Evolutionary conservation across 1,140 invertebrate genomes (phyloP).

Genomic region (Drosophila sturtevanti): DNA sequence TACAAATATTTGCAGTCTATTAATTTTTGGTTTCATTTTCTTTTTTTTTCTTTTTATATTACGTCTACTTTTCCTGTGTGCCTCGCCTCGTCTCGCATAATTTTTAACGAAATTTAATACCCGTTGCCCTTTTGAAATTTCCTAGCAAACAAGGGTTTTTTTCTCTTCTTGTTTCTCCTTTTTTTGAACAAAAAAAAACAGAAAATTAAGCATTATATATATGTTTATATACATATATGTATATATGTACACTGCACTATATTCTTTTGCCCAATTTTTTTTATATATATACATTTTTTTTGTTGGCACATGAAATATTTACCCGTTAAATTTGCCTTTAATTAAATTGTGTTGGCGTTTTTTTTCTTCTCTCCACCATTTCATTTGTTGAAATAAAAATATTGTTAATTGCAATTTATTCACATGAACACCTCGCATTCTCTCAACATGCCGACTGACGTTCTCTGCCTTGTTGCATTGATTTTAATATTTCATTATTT

Average conservation of each 20-base stretch:
- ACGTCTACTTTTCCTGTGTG: constrained; percentile 42
- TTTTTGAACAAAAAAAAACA: constrained; percentile 65
- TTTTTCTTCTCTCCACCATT: constrained; percentile 40
- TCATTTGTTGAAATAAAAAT: constrained; percentile 81
- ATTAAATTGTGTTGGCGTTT: constrained; percentile 63
- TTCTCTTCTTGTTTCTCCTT: constrained; percentile 38
- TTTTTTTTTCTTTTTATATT: constrained; percentile 28
- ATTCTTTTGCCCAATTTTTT: not conserved
- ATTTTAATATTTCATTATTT: constrained; percentile 81
- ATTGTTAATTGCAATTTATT: constrained; percentile 82
- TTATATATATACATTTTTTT: not conserved
- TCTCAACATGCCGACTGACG: not conserved
- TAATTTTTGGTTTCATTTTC: constrained; percentile 67
- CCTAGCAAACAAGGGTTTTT: constrained; percentile 39
- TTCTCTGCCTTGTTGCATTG: constrained; percentile 51
- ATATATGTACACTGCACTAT: constrained; percentile 14
- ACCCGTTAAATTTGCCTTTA: constrained; percentile 80
- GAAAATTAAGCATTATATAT: constrained; percentile 53
- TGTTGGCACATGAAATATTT: constrained; percentile 68
- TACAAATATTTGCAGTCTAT: constrained; percentile 82
- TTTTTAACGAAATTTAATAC: constrained; percentile 74
- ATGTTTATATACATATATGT: constrained; percentile 26
- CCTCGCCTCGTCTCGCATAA: constrained; percentile 68
- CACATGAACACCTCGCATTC: constrained; percentile 73
- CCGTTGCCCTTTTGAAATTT: constrained; percentile 19